Conservation (phyloP, 2,797 vertebrate genomes). For the Lophura swinhoii region DNA sequence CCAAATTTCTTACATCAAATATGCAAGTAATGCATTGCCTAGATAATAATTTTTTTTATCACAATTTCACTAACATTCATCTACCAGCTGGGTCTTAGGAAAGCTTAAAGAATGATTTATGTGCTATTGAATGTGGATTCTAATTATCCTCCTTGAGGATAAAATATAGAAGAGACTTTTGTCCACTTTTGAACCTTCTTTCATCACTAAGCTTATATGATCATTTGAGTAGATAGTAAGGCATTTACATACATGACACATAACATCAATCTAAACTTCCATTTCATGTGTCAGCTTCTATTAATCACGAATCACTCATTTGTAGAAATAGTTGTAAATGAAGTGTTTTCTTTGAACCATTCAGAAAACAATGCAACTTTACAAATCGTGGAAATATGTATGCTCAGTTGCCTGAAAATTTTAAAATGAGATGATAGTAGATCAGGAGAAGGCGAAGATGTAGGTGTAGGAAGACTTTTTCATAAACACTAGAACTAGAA, state of each 20-base stretch:
- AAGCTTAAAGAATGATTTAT: neutral
- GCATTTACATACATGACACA: fast-evolving
- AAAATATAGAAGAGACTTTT: neutral
- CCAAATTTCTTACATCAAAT: neutral
- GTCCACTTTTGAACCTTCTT: neutral
- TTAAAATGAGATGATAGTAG: neutral
- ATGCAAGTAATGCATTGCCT: neutral
- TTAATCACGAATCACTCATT: neutral
- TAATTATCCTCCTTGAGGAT: neutral
- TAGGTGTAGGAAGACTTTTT: neutral
- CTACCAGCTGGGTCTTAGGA: neutral
- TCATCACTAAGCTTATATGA: neutral
- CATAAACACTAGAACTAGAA: neutral
- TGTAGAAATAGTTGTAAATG: neutral
- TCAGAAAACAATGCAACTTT: neutral
- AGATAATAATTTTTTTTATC: neutral
- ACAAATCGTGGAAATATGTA: neutral
- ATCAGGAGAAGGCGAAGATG: neutral
- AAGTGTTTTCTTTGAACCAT: neutral
- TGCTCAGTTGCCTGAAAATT: neutral
- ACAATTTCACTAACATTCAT: neutral
- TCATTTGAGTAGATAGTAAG: neutral
- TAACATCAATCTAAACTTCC: neutral
- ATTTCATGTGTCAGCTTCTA: neutral
- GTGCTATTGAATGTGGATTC: neutral